Evolutionary conservation across 1,140 invertebrate genomes (phyloP).

Genomic region (Anastatus disparis): DNA sequence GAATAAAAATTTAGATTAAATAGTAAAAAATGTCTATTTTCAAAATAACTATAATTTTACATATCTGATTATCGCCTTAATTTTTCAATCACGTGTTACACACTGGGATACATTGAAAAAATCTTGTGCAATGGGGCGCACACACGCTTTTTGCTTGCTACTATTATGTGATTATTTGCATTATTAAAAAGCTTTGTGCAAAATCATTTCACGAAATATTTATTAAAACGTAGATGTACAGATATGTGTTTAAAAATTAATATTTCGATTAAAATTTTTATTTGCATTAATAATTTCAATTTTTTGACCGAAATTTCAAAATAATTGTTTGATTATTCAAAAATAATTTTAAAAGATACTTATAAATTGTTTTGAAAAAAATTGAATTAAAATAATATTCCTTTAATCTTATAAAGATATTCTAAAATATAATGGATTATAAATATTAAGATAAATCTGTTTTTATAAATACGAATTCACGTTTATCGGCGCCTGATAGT

Average conservation of each 20-base stretch:
- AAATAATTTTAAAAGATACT: too few species aligned
- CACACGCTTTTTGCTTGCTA: neutral
- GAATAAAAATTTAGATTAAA: too few species aligned
- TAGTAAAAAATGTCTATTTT: neutral
- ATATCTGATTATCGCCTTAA: neutral
- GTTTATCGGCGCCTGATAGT: conserved; percentile 10
- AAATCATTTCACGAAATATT: conserved; percentile 1
- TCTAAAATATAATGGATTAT: too few species aligned
- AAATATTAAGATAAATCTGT: conserved; percentile 2
- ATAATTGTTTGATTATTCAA: too few species aligned
- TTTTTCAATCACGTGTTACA: neutral
- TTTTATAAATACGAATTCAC: neutral
- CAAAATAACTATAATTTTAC: neutral
- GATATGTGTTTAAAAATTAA: too few species aligned
- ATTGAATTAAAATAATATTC: too few species aligned
- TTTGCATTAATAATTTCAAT: too few species aligned
- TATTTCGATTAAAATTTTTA: too few species aligned
- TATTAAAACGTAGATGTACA: neutral
- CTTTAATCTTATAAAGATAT: too few species aligned
- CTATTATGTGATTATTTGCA: neutral
- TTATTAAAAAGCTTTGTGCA: conserved; percentile 5
- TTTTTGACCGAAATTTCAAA: too few species aligned
- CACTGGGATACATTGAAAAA: conserved; percentile 2
- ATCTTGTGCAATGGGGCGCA: neutral
- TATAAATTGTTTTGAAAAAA: too few species aligned